phyloP scores from a whole-genome alignment of 2,113 vertebrate species.

The Nothobranchius kuhntae region DNA sequence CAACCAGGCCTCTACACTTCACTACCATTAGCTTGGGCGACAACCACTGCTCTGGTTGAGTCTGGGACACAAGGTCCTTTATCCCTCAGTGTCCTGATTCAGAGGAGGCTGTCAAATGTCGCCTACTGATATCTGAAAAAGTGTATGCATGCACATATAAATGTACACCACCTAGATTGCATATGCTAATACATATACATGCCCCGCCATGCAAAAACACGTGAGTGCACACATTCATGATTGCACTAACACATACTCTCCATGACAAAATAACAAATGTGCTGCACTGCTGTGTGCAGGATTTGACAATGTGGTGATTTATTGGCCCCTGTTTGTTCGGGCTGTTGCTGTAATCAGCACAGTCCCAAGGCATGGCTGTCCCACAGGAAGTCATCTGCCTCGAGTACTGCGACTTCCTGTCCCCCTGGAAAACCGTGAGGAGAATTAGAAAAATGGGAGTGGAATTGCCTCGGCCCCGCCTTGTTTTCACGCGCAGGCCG shows the following conservation, averaged over 20 bases:
- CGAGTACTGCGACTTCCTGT: conserved; percentile 62
- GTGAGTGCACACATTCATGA: conserved; percentile 1
- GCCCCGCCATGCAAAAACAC: conserved; percentile 19
- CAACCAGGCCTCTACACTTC: conserved; percentile 40
- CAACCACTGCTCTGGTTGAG: conserved; percentile 18
- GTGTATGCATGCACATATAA: conserved; percentile 15
- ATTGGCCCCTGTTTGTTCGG: conserved; percentile 64
- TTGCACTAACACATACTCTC: conserved; percentile 30
- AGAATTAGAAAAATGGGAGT: neutral
- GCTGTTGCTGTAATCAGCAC: conserved; percentile 71
- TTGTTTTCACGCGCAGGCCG: conserved; percentile 43
- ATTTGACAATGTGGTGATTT: conserved; percentile 76
- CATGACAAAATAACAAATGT: conserved; percentile 73
- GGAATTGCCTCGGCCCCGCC: conserved; percentile 42
- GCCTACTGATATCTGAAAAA: conserved; percentile 12
- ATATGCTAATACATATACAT: conserved; percentile 47
- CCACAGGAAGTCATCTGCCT: conserved; percentile 70
- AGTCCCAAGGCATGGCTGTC: conserved; percentile 58
- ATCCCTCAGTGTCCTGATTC: conserved; percentile 46
- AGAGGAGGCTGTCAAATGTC: conserved; percentile 38
- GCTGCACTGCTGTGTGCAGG: conserved; percentile 62
- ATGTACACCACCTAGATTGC: neutral
- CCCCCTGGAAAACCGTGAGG: conserved; percentile 38
- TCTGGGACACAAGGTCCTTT: conserved; percentile 39
- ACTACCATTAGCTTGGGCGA: conserved; percentile 47